These are phyloP conservation scores for Achlya flavicornis DNA, from an alignment of 2,888 invertebrate genomes.

Conservation along the genomic window DNA sequence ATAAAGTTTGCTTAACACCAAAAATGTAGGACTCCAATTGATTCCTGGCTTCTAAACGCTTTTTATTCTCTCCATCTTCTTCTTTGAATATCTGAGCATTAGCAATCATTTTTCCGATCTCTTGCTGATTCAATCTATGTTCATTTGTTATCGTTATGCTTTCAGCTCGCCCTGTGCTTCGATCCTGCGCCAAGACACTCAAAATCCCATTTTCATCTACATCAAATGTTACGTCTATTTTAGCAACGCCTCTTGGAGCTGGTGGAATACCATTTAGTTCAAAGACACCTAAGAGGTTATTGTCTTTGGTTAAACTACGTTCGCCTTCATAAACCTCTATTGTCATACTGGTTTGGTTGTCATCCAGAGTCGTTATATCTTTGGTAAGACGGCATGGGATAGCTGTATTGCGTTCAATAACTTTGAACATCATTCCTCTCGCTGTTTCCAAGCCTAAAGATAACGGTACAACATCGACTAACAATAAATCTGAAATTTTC, in stretches of 20 bases:
- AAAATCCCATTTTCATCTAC: constrained; percentile 62
- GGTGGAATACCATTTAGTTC: constrained; percentile 63
- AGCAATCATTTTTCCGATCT: constrained; percentile 59
- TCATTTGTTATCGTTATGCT: constrained; percentile 55
- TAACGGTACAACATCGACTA: constrained; percentile 66
- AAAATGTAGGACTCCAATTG: constrained; percentile 66
- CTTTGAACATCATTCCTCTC: constrained; percentile 65
- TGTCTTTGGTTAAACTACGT: constrained; percentile 62
- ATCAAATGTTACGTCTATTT: constrained; percentile 65
- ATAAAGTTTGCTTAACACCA: constrained; percentile 50
- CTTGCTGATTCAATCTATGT: constrained; percentile 51
- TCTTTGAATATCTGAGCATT: constrained; percentile 55
- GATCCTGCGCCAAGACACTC: constrained; percentile 60
- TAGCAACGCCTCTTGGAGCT: constrained; percentile 62
- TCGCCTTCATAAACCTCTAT: constrained; percentile 74
- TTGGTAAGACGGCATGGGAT: constrained; percentile 63
- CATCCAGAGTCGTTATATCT: constrained; percentile 66
- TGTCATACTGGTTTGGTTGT: constrained; percentile 64
- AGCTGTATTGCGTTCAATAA: constrained; percentile 63
- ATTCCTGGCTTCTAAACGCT: constrained; percentile 60
- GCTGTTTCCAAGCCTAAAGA: constrained; percentile 67
- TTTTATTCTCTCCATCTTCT: constrained; percentile 60
- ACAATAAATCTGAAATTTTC: constrained; percentile 47
- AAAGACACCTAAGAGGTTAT: constrained; percentile 63
- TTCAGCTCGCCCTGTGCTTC: constrained; percentile 54